phyloP scores from a whole-genome alignment of 2,797 vertebrate genomes.

The Sardinella longiceps region DNA sequence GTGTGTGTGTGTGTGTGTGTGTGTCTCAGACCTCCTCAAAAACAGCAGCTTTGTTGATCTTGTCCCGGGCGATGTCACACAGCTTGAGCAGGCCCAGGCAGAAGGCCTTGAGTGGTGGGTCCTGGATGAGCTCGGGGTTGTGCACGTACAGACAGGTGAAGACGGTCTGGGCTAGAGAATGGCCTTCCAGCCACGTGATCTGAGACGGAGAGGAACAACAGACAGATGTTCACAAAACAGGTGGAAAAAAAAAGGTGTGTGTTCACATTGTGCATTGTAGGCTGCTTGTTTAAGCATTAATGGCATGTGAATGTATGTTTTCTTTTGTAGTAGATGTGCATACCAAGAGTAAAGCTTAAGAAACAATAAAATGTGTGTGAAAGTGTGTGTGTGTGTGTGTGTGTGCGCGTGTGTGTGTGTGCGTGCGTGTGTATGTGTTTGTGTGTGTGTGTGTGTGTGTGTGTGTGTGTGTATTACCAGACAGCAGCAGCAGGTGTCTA shows the following conservation, averaged over 20 bases:
- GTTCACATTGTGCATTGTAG: neutral
- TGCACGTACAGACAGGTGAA: slow-evolving; percentile 98
- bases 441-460: neutral
- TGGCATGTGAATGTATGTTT: neutral
- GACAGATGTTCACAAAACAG: neutral
- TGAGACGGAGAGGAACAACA: slow-evolving; percentile 52
- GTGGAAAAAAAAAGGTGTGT: neutral
- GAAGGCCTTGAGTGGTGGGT: slow-evolving; percentile 96
- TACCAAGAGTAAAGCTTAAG: no score
- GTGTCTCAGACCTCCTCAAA: slow-evolving; percentile 89
- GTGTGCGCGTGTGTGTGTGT: neutral
- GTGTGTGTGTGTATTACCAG: slow-evolving; percentile 76
- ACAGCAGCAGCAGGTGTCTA: slow-evolving; percentile 98
- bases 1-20: neutral
- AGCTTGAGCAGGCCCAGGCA: slow-evolving; percentile 96
- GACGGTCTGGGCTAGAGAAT: slow-evolving; percentile 97
- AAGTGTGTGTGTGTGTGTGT: neutral
- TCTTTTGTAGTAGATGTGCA: neutral
- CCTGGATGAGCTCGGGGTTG: slow-evolving; percentile 96
- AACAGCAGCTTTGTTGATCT: slow-evolving; percentile 98
- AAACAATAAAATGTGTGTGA: neutral
- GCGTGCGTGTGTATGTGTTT: neutral
- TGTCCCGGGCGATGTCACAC: slow-evolving; percentile 97
- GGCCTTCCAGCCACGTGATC: slow-evolving; percentile 99
- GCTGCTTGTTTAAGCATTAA: neutral